These are phyloP conservation scores for Coilia nasus DNA, from an alignment of 2,797 vertebrate species.

Conservation along the genomic window DNA sequence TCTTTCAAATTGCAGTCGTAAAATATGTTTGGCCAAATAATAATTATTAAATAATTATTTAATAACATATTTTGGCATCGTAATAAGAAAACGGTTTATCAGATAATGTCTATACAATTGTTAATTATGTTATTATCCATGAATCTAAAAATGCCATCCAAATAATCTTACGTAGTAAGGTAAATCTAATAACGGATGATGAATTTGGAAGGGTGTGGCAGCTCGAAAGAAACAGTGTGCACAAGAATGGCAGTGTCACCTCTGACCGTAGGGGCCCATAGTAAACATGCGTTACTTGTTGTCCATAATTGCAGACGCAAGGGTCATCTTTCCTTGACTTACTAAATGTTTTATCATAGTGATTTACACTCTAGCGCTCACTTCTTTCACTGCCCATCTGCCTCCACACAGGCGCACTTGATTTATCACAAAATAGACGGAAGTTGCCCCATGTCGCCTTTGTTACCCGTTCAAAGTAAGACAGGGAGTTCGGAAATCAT, in stretches of 20 bases:
- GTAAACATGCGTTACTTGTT: neutral
- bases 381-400: slow-evolving; percentile 66
- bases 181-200: neutral
- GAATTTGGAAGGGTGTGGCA: neutral
- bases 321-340: slow-evolving; percentile 74
- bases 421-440: slow-evolving; percentile 75
- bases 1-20: slow-evolving; percentile 1
- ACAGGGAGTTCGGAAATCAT: slow-evolving; percentile 71
- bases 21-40: neutral
- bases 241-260: neutral
- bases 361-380: slow-evolving; percentile 68
- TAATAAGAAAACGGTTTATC: neutral
- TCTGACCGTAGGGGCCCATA: neutral
- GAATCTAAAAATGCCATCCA: neutral
- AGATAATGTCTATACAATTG: neutral
- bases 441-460: slow-evolving; percentile 65
- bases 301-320: neutral
- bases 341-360: slow-evolving; percentile 79
- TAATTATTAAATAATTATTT: neutral
- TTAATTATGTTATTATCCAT: neutral
- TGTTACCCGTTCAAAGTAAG: slow-evolving; percentile 68
- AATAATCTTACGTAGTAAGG: no score
- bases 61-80: neutral
- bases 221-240: neutral
- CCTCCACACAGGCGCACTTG: slow-evolving; percentile 59